Evolutionary conservation across 2,888 invertebrate genomes (phyloP), one percentile per base, ranked within the genome.

Genomic region (Dascillus cervinus): DNA sequence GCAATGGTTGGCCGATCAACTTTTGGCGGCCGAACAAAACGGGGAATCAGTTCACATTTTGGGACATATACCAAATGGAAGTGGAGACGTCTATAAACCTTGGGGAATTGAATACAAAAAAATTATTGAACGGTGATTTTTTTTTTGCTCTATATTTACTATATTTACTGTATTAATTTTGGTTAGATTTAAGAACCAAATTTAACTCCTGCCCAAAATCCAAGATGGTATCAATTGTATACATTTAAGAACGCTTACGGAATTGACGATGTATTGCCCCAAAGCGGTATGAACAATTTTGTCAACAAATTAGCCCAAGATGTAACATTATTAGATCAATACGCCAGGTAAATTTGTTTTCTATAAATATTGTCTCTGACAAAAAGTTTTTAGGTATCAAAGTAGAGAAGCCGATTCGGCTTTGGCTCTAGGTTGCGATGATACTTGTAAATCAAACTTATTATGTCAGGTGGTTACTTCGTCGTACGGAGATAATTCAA

Each of bases 31-130:
- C 0, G 92, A 94, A 60, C 52, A 62, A 17, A 71, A 72, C 2
- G 71, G 72, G 1, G 87, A 89, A 55, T 30, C 34, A 50, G 92
- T 92, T 0, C 90, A 91, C 52, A 79, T 94, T 26, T 62, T 92
- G 15, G 75, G 80, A 0, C 92, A 94, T 52, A 77, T 92, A 26
- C 89, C 89, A 0, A 76, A 85, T 0, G 87, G 86, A 4, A 77
- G 79, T 41, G 80, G 88, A n/a, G n/a, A n/a, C n/a, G n/a, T n/a
- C 32, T 71, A 79, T 30, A 62, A 69, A 15, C 72, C 78, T 0
- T 94, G 89, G 84, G 47, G 50, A 11, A 67, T 74, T 36, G 80
- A 84, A 59, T 87, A 77, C 50, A 71, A 74, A 34, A 72, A 37
- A 28, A 53, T 55, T n/a, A 34, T 57, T 11, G 29, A 43, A 11